phyloP scores from a whole-genome alignment of 2,113 vertebrate species.

The Rostratula benghalensis region DNA sequence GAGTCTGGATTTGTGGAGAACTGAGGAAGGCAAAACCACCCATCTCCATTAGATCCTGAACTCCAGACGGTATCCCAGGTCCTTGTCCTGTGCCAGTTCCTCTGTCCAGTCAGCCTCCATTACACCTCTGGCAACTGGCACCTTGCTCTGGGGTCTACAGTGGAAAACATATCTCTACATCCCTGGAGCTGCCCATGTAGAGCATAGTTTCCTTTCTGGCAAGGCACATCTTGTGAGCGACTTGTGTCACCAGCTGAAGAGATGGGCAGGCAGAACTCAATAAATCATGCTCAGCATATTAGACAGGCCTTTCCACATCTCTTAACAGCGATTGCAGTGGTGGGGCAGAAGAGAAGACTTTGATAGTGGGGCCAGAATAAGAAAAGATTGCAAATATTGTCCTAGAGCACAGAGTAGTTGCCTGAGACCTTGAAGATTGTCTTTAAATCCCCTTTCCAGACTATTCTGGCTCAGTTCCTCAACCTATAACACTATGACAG shows the following conservation, averaged over 20 bases:
- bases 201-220: neutral
- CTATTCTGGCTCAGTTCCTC: neutral
- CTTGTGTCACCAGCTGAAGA: rapidly evolving
- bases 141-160: neutral
- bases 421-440: neutral
- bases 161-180: neutral
- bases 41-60: neutral
- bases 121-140: neutral
- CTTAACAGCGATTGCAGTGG: neutral
- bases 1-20: neutral
- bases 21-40: neutral
- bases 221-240: neutral
- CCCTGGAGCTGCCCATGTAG: neutral
- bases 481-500: neutral
- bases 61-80: neutral
- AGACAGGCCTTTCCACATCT: neutral
- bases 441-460: neutral
- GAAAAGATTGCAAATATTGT: neutral
- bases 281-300: neutral
- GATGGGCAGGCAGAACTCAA: neutral
- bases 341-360: neutral
- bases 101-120: neutral
- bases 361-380: neutral
- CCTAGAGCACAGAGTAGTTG: neutral
- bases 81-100: neutral